A percentile compares a stretch with the other conserved stretches of the same genome.
Conservation (phyloP, 1,140 invertebrate species). For the Aphidius gifuensis region DNA sequence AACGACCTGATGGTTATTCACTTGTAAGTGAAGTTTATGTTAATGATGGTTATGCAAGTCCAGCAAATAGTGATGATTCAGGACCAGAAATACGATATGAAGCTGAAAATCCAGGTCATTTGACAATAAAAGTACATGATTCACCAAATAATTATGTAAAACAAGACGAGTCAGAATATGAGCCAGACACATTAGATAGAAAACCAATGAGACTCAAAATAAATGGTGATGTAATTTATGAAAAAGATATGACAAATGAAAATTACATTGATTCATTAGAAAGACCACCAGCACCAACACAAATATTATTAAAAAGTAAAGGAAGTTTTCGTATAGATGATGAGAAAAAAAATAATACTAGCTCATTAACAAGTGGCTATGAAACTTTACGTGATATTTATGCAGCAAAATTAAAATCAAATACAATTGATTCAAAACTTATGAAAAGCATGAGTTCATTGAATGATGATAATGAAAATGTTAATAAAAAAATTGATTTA, state of each 20-base stretch:
- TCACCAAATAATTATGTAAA: slow-evolving; percentile 67
- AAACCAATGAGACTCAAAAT: slow-evolving; percentile 67
- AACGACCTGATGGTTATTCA: slow-evolving; percentile 59
- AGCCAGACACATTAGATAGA: slow-evolving; percentile 80
- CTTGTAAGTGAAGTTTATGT: slow-evolving; percentile 76
- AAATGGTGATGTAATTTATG: slow-evolving; percentile 44
- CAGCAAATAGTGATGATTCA: slow-evolving; percentile 63
- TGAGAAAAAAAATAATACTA: slow-evolving; percentile 29
- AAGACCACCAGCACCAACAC: slow-evolving; percentile 58
- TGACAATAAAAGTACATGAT: slow-evolving; percentile 78
- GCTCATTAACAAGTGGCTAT: slow-evolving; percentile 53
- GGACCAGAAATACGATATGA: slow-evolving; percentile 59
- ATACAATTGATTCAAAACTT: slow-evolving; percentile 28
- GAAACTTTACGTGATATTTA: slow-evolving; percentile 71
- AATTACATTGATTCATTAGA: slow-evolving; percentile 59
- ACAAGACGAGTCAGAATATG: slow-evolving; percentile 73
- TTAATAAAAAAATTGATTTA: no score
- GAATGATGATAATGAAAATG: slow-evolving; percentile 28
- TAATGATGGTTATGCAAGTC: slow-evolving; percentile 71
- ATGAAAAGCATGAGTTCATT: slow-evolving; percentile 30
- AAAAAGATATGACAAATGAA: slow-evolving; percentile 46
- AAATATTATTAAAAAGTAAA: slow-evolving; percentile 58
- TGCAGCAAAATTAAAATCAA: slow-evolving; percentile 56
- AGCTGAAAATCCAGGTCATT: slow-evolving; percentile 65
- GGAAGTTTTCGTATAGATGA: slow-evolving; percentile 63